Percentiles rank a stretch among this genome's conserved stretches.
Evolutionary conservation across 2,888 invertebrate genomes (phyloP).

Genomic region (Meiosimyza decipiens): DNA sequence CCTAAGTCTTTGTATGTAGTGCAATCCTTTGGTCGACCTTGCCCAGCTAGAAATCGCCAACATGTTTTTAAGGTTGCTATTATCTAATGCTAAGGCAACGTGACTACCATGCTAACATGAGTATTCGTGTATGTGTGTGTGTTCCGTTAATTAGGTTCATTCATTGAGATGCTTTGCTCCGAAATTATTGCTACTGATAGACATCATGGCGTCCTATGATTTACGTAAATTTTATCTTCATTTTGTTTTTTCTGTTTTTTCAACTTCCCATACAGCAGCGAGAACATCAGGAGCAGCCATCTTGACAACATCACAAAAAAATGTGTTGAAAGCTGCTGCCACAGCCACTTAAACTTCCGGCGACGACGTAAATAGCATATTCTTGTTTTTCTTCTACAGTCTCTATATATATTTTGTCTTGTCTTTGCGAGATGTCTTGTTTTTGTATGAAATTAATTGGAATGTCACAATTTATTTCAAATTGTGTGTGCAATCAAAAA

Average conservation of each 20-base stretch:
- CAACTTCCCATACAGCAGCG: background rate
- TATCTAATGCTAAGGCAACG: no score
- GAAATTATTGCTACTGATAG: constrained; percentile 38
- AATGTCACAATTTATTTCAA: constrained; percentile 41
- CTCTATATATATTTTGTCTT: constrained; percentile 27
- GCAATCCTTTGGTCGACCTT: no score
- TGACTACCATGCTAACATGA: no score
- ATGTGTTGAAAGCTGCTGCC: constrained; percentile 11
- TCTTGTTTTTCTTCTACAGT: background rate
- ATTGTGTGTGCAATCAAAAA: constrained; percentile 31
- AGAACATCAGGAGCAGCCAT: constrained; percentile 1
- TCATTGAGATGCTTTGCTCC: constrained; percentile 2
- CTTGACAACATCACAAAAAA: background rate
- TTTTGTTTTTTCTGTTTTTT: constrained; percentile 7
- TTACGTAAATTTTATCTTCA: constrained; percentile 23
- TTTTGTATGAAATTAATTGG: constrained; percentile 38
- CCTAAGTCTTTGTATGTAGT: no score
- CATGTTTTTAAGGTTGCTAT: no score
- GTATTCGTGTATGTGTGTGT: constrained; percentile 10
- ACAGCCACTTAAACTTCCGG: no score
- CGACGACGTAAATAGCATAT: background rate
- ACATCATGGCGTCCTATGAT: constrained; percentile 44
- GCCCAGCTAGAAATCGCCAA: no score
- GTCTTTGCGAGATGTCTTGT: constrained; percentile 1
- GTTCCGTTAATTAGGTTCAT: constrained; percentile 39